Conservation (phyloP, 2,888 invertebrate species). For the Acleris laterana region DNA sequence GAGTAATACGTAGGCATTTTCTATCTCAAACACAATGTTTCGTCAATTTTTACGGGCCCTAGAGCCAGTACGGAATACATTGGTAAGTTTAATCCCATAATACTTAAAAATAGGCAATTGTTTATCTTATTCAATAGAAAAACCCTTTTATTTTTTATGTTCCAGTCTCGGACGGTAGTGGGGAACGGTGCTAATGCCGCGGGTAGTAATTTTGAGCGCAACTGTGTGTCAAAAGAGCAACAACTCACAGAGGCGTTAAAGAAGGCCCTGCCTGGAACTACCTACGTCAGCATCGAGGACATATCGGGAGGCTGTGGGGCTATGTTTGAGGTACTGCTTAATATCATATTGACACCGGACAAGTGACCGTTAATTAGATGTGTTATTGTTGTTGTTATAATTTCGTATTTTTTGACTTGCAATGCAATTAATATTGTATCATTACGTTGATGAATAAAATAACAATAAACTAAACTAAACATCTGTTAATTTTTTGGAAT, state of each 20-base stretch:
- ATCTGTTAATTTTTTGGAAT: background rate
- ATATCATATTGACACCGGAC: too few relatives aligned
- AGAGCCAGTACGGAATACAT: conserved; percentile 61
- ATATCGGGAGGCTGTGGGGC: conserved; percentile 93
- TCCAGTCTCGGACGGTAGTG: conserved; percentile 52
- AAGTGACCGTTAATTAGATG: too few relatives aligned
- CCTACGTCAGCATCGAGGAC: conserved; percentile 87
- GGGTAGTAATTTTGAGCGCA: conserved; percentile 61
- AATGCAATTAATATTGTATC: too few relatives aligned
- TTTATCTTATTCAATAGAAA: background rate
- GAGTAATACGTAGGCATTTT: background rate
- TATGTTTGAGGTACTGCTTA: conserved; percentile 87
- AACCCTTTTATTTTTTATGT: background rate
- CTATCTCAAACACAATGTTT: conserved; percentile 57
- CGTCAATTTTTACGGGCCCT: conserved; percentile 64
- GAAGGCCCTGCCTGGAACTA: conserved; percentile 85
- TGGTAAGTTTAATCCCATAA: conserved; percentile 52
- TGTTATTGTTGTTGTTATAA: too few relatives aligned
- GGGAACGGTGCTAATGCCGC: conserved; percentile 43
- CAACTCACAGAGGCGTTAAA: conserved; percentile 63
- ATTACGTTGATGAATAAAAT: too few relatives aligned
- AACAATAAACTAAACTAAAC: too few relatives aligned
- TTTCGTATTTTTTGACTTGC: too few relatives aligned
- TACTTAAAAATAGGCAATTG: background rate
- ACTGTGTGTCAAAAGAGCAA: conserved; percentile 68